A percentile compares a stretch with the other conserved stretches of the same genome.
These are phyloP conservation scores for Tragelaphus buxtoni DNA, from an alignment of 2,113 vertebrate species.

Conservation along the genomic window DNA sequence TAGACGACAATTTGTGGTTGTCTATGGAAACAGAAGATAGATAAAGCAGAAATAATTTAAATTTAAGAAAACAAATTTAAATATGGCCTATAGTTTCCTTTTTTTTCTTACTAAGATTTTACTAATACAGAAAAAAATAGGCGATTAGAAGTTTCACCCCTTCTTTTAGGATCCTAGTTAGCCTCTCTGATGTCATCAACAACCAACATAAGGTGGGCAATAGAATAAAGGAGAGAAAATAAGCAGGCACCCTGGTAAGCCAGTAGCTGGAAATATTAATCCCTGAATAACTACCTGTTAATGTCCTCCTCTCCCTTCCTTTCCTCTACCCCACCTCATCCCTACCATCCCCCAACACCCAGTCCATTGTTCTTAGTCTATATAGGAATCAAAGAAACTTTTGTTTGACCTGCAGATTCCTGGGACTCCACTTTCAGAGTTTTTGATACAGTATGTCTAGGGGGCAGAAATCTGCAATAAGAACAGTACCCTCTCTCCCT, in stretches of 20 bases:
- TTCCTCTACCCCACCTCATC: not conserved
- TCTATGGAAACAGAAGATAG: slow-evolving; percentile 37
- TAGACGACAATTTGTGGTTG: slow-evolving; percentile 44
- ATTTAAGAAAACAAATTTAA: slow-evolving; percentile 7
- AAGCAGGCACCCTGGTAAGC: not conserved
- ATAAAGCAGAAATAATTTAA: slow-evolving; percentile 42
- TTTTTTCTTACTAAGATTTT: not conserved
- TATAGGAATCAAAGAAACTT: not conserved
- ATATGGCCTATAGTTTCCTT: not conserved
- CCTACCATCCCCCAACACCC: not conserved
- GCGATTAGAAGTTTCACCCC: not conserved
- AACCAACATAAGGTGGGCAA: not conserved
- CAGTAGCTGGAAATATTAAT: not conserved
- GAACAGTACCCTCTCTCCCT: not conserved
- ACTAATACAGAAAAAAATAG: slow-evolving; percentile 8
- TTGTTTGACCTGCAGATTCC: not conserved
- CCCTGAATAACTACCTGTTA: not conserved
- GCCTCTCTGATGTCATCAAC: not conserved
- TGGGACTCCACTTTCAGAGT: not conserved
- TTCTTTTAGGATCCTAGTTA: slow-evolving; percentile 13
- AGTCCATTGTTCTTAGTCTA: not conserved
- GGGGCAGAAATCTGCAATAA: not conserved
- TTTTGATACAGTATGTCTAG: not conserved
- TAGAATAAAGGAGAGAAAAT: slow-evolving; percentile 21
- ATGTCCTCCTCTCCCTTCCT: no score